phyloP scores from a whole-genome alignment of 2,797 vertebrate genomes.

The Lates japonicus region DNA sequence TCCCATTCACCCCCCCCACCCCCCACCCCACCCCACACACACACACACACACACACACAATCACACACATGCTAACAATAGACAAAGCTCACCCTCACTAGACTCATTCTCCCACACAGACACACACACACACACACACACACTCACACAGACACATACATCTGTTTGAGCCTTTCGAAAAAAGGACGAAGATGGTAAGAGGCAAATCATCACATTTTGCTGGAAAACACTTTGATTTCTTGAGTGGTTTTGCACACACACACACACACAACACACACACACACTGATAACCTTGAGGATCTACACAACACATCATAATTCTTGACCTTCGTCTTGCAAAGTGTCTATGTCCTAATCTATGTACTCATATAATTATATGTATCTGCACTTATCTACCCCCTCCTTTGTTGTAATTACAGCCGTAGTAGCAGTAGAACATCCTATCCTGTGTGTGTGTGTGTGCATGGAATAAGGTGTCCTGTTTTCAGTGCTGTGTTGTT shows the following conservation, averaged over 20 bases:
- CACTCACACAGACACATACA: not conserved
- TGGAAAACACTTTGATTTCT: slow-evolving; percentile 33
- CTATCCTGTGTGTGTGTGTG: slow-evolving; percentile 44
- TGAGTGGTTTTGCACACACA: slow-evolving; percentile 29
- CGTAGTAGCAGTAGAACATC: slow-evolving; percentile 34
- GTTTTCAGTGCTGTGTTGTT: slow-evolving; percentile 47
- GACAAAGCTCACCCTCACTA: slow-evolving; percentile 17
- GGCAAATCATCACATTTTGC: slow-evolving; percentile 35
- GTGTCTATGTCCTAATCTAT: slow-evolving; percentile 45
- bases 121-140: slow-evolving; percentile 3
- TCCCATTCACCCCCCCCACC: slow-evolving; percentile 6
- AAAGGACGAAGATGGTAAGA: slow-evolving; percentile 30
- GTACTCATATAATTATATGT: slow-evolving; percentile 58
- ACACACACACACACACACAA: slow-evolving; percentile 23
- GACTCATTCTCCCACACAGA: no score
- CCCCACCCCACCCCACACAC: slow-evolving; percentile 10
- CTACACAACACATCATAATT: slow-evolving; percentile 37
- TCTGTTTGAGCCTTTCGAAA: slow-evolving; percentile 12
- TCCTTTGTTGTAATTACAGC: slow-evolving; percentile 68
- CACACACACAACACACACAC: slow-evolving; percentile 16
- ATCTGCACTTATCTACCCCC: slow-evolving; percentile 45
- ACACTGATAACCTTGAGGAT: slow-evolving; percentile 57
- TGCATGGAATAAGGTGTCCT: slow-evolving; percentile 43
- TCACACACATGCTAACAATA: slow-evolving; percentile 19
- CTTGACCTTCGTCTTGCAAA: slow-evolving; percentile 56